A percentile compares a stretch with the other conserved stretches of the same genome.
Conservation (phyloP, 1,140 invertebrate genomes). For the Drosophila truncata region DNA sequence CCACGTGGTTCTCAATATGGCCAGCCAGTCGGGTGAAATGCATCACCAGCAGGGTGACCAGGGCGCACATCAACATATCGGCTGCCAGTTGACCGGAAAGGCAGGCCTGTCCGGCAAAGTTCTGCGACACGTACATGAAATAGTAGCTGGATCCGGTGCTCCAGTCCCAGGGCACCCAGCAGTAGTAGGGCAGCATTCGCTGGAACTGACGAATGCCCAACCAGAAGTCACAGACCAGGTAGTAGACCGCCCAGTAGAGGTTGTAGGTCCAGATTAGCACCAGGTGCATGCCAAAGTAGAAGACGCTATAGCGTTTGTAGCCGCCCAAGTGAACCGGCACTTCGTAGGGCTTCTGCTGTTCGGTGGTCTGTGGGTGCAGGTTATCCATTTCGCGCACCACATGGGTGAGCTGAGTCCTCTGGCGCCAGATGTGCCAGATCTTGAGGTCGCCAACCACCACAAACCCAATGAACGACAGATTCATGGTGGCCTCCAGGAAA, state of each 20-base stretch:
- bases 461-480: constrained; percentile 72
- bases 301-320: constrained; percentile 52
- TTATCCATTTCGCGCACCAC: constrained; percentile 46
- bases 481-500: constrained; percentile 76
- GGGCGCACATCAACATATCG: constrained; percentile 70
- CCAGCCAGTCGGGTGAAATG: constrained; percentile 58
- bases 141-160: constrained; percentile 63
- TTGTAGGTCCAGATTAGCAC: constrained; percentile 77
- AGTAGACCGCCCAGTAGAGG: constrained; percentile 66
- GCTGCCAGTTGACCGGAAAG: constrained; percentile 66
- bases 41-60: constrained; percentile 72
- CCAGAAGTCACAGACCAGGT: constrained; percentile 69
- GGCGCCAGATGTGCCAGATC: constrained; percentile 59
- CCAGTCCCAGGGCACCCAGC: constrained; percentile 77
- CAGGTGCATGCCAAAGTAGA: constrained; percentile 62
- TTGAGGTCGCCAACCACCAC: constrained; percentile 69
- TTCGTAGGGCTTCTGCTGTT: constrained; percentile 44
- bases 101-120: constrained; percentile 60
- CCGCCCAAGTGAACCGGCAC: constrained; percentile 19
- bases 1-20: constrained; percentile 41
- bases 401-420: constrained; percentile 30
- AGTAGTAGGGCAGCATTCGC: constrained; percentile 68
- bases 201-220: constrained; percentile 40
- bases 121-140: constrained; percentile 61
- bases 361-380: constrained; percentile 39